Evolutionary conservation across 35 echinoderm and acorn worm species (phyloP), one percentile per base, ranked within the genome.

Genomic region (Strongylocentrotus purpuratus): DNA sequence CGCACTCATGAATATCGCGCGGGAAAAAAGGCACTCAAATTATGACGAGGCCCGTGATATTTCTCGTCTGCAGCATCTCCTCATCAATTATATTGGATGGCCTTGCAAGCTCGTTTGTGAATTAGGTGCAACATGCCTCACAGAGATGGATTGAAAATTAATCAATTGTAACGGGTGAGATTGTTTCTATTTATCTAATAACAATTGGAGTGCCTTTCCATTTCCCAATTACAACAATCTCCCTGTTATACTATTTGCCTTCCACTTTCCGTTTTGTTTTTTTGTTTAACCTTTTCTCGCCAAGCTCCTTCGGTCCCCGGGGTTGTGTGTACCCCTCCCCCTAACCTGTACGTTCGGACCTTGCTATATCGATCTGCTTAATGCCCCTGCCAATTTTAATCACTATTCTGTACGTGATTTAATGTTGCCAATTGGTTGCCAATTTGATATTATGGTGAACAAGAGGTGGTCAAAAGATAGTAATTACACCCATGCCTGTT

Each of bases 1-100:
- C 87, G 33, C 87, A 89, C 32, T 89, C 87, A 89, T 89, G 87
- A 89, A 89, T 89, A 89, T 89, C 45, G 45, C 87, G 65, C 65
- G 65, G 65, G 65, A 78, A 78, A 78, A 78, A 78, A 78, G 65
- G 65, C 65, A 78, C 65, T 78, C 65, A 78, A 78, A 78, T 78
- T 78, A 78, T 78, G 65, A 78, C 65, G 65, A 78, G 20, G 65
- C 65, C 65, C 65, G 25, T n/a, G 25, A 22, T 78, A 22, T 78
- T 8, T 22, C 25, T 78, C 65, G 65, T 78, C 22, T 78, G 65
- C 65, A 28, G 65, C 65, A 78, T 78, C 65, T 18, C 25, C 65
- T 78, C 65, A 78, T 78, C 65, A 78, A 78, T 78, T 78, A 78
- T 18, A 78, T 22, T 78, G 0, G 65, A 78, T 78, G 65, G 65